Base-by-base conservation (phyloP, 2,888 invertebrate species). In the Sminthurinus aureus region DNA sequence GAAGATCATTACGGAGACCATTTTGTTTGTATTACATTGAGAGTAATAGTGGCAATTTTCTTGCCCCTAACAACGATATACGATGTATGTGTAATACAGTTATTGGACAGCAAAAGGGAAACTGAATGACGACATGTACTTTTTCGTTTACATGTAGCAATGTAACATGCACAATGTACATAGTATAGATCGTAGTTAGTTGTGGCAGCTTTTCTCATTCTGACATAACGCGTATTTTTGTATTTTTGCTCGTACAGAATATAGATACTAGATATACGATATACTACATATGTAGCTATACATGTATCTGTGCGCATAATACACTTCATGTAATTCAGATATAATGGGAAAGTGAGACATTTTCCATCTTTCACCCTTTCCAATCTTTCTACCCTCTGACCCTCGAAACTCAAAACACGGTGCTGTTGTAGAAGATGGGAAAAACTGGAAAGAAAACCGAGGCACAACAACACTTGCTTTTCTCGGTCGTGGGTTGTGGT, bases 301-400 rank as follows among this genome's bases (percentile, higher is more conserved):
- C 58, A 69, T n/a, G 69, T 20, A 77, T 52, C 1, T 58, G 2
- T 15, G 15, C 2, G 9, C 79, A 74, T 75, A 75, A 75, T n/a
- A 78, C 38, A 79, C 79, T 73, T 79, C 64, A 83, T 73, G 71
- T 83, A 52, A 79, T 73, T 81, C 66, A 66, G 26, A 13, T 71
- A 50, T n/a, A 73, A 80, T 71, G 80, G 22, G 50, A 38, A 69
- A 51, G 18, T 20, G 22, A 80, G 80, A 58, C 73, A 80, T 71
- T 71, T 73, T 79, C 69, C 26, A 58, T 26, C 81, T 73, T 75
- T 58, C 64, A 79, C 78, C 12, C 22, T 20, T 73, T 24, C 73
- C 38, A 38, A 38, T 38, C 24, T 73, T 73, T 71, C 52, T 52
- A 52, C 58, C 58, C 58, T 58, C 58, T 2, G 18, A 58, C 38